These are phyloP conservation scores for human (Homo sapiens) DNA, from an alignment of 2,113 vertebrate genomes.

Conservation along the genomic window GRCh38 chr3:14933501-14934000, in stretches of 20 bases:
- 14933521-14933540: slow-evolving; percentile 65
- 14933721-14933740: slow-evolving; percentile 15
- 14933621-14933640: slow-evolving; percentile 84
- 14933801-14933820: background rate
- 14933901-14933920: background rate
- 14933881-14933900: slow-evolving; percentile 42
- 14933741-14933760: slow-evolving; percentile 35
- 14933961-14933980: slow-evolving; percentile 14
- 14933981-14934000: slow-evolving; percentile 35
- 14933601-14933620: slow-evolving; percentile 68
- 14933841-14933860: slow-evolving; percentile 6
- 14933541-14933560: slow-evolving; percentile 43
- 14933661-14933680: slow-evolving; percentile 46
- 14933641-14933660: slow-evolving; percentile 67
- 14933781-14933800: background rate
- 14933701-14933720: slow-evolving; percentile 54
- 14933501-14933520: slow-evolving; percentile 63
- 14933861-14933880: background rate
- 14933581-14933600: slow-evolving; percentile 63
- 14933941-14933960: background rate
- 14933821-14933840: slow-evolving; percentile 1
- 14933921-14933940: slow-evolving; percentile 44
- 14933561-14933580: slow-evolving; percentile 52
- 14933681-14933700: background rate
- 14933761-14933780: background rate